A percentile compares a stretch with the other conserved stretches of the same genome.
Evolutionary conservation across 2,888 invertebrate species (phyloP).

Genomic region (Eulithis prunata): DNA sequence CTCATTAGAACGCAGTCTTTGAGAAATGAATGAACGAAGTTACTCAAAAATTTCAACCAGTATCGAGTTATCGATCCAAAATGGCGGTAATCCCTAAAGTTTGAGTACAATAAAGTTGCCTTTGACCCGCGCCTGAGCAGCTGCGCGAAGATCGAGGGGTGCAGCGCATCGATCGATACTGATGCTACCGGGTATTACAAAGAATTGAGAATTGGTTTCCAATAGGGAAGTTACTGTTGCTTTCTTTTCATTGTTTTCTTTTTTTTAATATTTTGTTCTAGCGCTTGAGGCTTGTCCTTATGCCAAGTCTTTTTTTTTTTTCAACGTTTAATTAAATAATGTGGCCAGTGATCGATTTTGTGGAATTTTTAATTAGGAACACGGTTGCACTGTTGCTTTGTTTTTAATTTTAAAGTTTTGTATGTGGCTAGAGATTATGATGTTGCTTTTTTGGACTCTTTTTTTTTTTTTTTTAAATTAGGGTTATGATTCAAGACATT

Average conservation of each 20-base stretch:
- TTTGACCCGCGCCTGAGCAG: constrained; percentile 80
- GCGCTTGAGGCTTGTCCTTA: no score
- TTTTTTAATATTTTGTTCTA: not conserved
- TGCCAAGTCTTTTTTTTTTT: no score
- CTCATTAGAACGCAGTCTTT: not conserved
- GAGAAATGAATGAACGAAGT: not conserved
- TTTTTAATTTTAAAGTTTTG: no score
- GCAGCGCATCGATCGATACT: constrained; percentile 72
- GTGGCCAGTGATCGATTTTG: not conserved
- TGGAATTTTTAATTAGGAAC: not conserved
- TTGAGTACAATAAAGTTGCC: constrained; percentile 65
- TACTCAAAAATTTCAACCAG: constrained; percentile 26
- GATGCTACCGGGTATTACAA: constrained; percentile 18
- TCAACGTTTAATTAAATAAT: not conserved
- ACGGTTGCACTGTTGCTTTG: not conserved
- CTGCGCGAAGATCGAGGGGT: constrained; percentile 77
- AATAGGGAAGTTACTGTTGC: constrained; percentile 19
- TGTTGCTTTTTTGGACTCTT: no score
- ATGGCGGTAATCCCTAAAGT: constrained; percentile 66
- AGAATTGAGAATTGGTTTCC: constrained; percentile 39
- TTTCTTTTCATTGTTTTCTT: constrained; percentile 2
- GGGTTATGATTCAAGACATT: no score
- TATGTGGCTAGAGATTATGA: no score
- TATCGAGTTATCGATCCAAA: constrained; percentile 55
- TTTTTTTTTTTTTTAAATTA: no score